These are phyloP conservation scores for Eumaeus atala DNA, from an alignment of 1,140 invertebrate genomes.

Conservation along the genomic window DNA sequence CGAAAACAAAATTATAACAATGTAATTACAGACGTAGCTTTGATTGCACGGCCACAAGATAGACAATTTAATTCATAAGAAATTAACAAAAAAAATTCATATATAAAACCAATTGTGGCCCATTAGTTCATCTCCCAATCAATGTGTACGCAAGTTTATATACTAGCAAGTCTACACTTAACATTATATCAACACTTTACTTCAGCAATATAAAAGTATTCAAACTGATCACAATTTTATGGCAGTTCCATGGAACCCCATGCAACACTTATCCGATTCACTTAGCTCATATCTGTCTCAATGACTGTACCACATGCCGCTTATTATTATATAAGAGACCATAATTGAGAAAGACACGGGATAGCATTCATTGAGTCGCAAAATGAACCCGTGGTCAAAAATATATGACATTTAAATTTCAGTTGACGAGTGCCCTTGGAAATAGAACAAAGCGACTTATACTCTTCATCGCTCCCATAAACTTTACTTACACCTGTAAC, in stretches of 20 bases:
- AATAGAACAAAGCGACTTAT: slow-evolving; percentile 44
- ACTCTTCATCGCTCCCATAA: slow-evolving; percentile 25
- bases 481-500: slow-evolving; percentile 46
- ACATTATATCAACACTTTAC: slow-evolving; percentile 64
- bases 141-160: slow-evolving; percentile 58
- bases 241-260: slow-evolving; percentile 70
- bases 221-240: slow-evolving; percentile 73
- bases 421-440: slow-evolving; percentile 46
- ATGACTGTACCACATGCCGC: slow-evolving; percentile 6
- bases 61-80: slow-evolving; percentile 15
- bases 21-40: slow-evolving; percentile 51
- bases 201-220: slow-evolving; percentile 73
- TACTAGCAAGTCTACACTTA: slow-evolving; percentile 71
- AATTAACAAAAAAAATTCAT: slow-evolving; percentile 21
- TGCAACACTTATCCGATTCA: slow-evolving; percentile 60
- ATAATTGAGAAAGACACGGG: slow-evolving; percentile 5
- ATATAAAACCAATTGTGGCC: slow-evolving; percentile 10
- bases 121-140: slow-evolving; percentile 48
- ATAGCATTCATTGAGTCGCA: slow-evolving; percentile 17
- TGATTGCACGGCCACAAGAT: slow-evolving; percentile 60
- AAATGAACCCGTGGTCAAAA: slow-evolving; percentile 43
- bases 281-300: slow-evolving; percentile 24
- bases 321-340: slow-evolving; percentile 8
- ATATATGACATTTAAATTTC: slow-evolving; percentile 58
- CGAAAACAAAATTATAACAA: slow-evolving; percentile 71